Evolutionary conservation across 2,113 vertebrate genomes (phyloP).

Genomic region (Onychostoma macrolepis): DNA sequence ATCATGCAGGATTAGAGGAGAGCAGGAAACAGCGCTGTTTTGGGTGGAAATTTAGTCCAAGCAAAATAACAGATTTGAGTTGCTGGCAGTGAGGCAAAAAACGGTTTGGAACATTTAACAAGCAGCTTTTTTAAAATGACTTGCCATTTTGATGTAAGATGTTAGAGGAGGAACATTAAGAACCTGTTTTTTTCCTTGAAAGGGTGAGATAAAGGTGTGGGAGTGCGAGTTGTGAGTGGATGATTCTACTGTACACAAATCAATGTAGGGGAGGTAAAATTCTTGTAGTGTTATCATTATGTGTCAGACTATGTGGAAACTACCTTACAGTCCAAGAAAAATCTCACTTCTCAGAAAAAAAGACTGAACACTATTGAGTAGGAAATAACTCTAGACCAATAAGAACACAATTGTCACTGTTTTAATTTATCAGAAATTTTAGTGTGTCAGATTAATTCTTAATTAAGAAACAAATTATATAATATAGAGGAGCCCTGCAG

Average conservation of each 20-base stretch:
- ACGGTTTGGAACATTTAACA: background rate
- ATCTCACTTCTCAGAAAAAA: background rate
- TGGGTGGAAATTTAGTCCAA: constrained; percentile 3
- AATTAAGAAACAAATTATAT: background rate
- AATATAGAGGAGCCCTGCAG: background rate
- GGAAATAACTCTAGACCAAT: background rate
- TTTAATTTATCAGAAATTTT: background rate
- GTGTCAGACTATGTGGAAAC: constrained; percentile 53
- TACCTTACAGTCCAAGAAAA: background rate
- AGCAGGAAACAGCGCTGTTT: constrained; percentile 35
- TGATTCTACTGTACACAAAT: constrained; percentile 53
- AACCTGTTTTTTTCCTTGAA: background rate
- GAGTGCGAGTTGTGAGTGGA: constrained; percentile 41
- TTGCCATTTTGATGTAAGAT: background rate
- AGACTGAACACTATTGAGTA: background rate
- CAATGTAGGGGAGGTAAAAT: constrained; percentile 60
- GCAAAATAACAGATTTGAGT: background rate
- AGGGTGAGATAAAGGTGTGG: background rate
- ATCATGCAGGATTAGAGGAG: constrained; percentile 34
- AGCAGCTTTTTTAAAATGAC: background rate
- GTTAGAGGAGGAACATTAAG: background rate
- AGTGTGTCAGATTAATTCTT: background rate
- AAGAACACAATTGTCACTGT: background rate
- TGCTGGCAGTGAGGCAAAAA: background rate
- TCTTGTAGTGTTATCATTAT: constrained; percentile 67